Conservation (phyloP, 2,888 invertebrate species). For the Acanthopleura granulata region DNA sequence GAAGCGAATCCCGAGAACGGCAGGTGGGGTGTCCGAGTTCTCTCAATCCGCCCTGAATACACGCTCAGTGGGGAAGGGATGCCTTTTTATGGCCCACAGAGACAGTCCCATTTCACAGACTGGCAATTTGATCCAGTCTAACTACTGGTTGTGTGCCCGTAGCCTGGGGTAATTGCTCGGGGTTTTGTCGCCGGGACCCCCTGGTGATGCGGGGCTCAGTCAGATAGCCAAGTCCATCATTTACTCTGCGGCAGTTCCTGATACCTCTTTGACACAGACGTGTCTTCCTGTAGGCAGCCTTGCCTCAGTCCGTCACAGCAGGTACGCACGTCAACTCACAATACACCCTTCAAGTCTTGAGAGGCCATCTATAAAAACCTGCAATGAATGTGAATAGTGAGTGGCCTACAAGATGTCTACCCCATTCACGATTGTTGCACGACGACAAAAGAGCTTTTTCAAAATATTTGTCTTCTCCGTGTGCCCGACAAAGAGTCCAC, state of each 20-base stretch:
- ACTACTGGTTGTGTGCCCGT: background rate
- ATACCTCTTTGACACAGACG: too few species aligned
- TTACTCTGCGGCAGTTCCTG: background rate
- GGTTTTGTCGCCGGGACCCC: background rate
- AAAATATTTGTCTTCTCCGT: slow-evolving; percentile 19
- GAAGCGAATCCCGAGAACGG: background rate
- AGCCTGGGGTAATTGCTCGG: background rate
- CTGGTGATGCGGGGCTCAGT: background rate
- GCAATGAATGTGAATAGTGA: slow-evolving; percentile 17
- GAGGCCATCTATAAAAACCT: slow-evolving; percentile 1
- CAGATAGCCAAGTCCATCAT: slow-evolving; percentile 2
- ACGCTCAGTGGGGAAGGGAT: background rate
- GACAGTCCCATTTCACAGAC: background rate
- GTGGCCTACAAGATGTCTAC: slow-evolving; percentile 16
- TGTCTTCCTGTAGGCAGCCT: too few species aligned
- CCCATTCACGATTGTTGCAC: background rate
- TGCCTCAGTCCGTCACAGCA: background rate
- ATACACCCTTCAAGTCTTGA: background rate
- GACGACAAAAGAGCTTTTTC: slow-evolving; percentile 8
- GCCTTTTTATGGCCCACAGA: slow-evolving; percentile 1
- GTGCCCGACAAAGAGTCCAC: slow-evolving; percentile 1
- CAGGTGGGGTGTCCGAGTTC: background rate
- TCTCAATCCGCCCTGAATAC: background rate
- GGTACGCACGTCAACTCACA: background rate
- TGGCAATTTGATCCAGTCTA: background rate